Base-by-base conservation (phyloP, 2,888 invertebrate species). In the Ommatoiulus sabulosus region DNA sequence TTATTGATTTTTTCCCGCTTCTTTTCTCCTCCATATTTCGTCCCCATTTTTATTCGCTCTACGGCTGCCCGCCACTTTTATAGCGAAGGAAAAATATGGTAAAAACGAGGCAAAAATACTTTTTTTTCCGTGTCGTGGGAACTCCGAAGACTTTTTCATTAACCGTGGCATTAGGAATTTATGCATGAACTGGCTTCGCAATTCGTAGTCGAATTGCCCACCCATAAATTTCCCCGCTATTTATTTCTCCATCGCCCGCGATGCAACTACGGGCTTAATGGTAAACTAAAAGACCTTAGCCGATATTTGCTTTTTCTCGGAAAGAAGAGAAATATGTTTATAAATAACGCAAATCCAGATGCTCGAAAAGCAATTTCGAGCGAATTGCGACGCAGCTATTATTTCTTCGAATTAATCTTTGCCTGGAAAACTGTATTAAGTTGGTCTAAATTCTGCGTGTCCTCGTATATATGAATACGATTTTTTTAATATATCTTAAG, bases 1-100 rank as follows among this genome's bases (percentile, higher is more conserved):
- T 86, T 86, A 86, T 86, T 86, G 86, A 86, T 86, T 86, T 86
- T 86, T 15, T 86, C 86, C 44, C 86, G 10, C 86, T n/a, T 84
- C 0, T n/a, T 44, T 10, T 85, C 85, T 6, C 12, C 48, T 24
- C 48, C 12, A 86, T 86, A 86, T 86, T 48, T 86, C n/a, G n/a
- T n/a, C n/a, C 48, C 86, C 48, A 80, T 80, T 80, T 80, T 35
- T 35, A 80, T 80, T 80, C 12, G 35, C 80, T 80, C 80, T 35
- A 12, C 35, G 80, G 80, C 80, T 80, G 80, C 35, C 72, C 72
- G 35, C 80, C 80, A 12, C 80, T 80, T 57, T 80, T 24, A 80
- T 80, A 35, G 24, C 80, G 12, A 20, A 12, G 12, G 35, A 24
- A 24, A 20, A 80, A 8, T 80, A 80, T 24, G 15, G 12, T 35